phyloP scores from a whole-genome alignment of 2,113 vertebrate species.

The Trinectes maculatus region DNA sequence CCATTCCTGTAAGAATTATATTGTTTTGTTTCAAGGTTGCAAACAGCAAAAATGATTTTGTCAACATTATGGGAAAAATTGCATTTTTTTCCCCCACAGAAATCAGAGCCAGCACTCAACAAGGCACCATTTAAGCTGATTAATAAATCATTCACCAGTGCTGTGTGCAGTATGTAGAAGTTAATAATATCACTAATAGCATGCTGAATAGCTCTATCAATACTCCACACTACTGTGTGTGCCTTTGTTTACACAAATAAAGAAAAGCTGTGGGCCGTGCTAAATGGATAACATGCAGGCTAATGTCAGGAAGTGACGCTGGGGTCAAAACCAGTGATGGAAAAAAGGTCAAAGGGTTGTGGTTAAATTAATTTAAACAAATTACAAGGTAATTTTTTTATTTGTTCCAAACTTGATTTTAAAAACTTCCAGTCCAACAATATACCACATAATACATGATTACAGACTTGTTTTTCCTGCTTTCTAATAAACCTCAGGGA shows the following conservation, averaged over 20 bases:
- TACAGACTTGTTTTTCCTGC: no score
- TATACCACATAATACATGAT: no score
- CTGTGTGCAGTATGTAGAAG: neutral
- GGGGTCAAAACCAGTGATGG: neutral
- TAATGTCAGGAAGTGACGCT: neutral
- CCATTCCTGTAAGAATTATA: slow-evolving; percentile 21
- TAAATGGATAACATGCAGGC: neutral
- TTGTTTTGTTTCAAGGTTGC: slow-evolving; percentile 3
- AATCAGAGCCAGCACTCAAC: neutral
- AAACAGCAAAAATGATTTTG: neutral
- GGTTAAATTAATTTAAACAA: no score
- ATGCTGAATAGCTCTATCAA: no score
- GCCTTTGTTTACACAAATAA: neutral
- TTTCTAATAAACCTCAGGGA: neutral
- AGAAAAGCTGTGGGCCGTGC: neutral
- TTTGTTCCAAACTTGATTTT: no score
- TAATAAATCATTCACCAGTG: neutral
- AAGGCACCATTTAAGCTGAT: neutral
- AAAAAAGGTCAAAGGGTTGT: no score
- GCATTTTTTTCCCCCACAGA: slow-evolving; percentile 8
- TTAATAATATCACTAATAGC: neutral
- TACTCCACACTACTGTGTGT: neutral
- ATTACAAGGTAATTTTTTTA: no score
- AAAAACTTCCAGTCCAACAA: no score
- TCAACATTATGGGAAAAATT: slow-evolving; percentile 20